Base-by-base conservation (phyloP, 2,888 invertebrate species). In the Alloplasta piceator region DNA sequence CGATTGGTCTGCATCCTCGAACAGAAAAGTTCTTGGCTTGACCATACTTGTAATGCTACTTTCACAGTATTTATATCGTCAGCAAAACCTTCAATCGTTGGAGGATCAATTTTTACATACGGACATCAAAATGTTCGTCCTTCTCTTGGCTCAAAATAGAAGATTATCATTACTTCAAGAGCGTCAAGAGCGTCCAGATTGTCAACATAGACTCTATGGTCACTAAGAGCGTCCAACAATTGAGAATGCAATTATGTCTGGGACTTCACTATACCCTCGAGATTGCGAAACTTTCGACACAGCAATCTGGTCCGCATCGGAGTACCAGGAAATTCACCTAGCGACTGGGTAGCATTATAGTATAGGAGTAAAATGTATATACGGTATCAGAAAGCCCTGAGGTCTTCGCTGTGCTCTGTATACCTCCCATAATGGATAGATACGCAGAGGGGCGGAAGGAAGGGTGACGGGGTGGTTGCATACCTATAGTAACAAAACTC, bases 401-500 rank as follows among this genome's bases (percentile, higher is more conserved):
- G 70, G 64, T 78, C 74, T 74, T 78, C 38, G 58, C 60, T 60
- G 61, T 72, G 60, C 67, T 68, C 75, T 68, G 68, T 74, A 39
- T 81, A 71, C 26, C 75, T 75, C 64, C 67, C 77, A 80, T 83
- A 78, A 78, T 77, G 60, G 77, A 80, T 70, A 80, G 74, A 82
- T 66, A 83, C 80, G 72, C 71, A 76, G 70, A 75, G 71, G 71
- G 61, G 70, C 39, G 78, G 52, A 66, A 55, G 70, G 77, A 73
- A 76, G 68, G 63, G 58, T 66, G 74, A 58, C 64, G 78, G 84
- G 80, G 71, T 26, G 1, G 66, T 38, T 46, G 86, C 88, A 90
- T 89, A 89, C 89, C 89, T 90, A 90, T 90, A 91, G 89, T 89
- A 89, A 89, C 89, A 91, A 89, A 91, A 90, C 89, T 89, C 81